Percentiles rank a stretch among this genome's conserved stretches.
Evolutionary conservation across 2,113 vertebrate species (phyloP).

Genomic region (Crotalus viridis): DNA sequence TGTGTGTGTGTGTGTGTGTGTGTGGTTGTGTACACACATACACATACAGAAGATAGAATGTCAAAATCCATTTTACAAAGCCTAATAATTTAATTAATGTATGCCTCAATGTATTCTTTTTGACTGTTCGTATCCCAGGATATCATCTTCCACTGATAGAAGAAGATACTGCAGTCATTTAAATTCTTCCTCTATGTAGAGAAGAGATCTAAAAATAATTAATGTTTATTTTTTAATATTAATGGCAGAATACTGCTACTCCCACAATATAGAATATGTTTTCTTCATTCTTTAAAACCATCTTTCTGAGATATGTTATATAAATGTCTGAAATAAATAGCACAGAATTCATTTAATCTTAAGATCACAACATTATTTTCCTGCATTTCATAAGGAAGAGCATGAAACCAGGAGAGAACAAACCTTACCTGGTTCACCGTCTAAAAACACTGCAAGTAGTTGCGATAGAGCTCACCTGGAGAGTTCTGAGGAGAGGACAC

Average conservation of each 20-base stretch:
- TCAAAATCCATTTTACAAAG: not conserved
- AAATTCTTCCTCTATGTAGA: not conserved
- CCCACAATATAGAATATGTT: not conserved
- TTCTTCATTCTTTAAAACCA: not conserved
- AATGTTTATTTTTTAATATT: not conserved
- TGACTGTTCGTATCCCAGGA: not conserved
- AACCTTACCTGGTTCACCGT: not conserved
- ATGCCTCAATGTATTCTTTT: not conserved
- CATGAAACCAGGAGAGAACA: not conserved
- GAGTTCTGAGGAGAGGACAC: slow-evolving; percentile 96
- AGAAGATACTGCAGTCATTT: not conserved
- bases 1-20: too few species aligned
- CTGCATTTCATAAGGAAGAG: not conserved
- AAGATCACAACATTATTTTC: not conserved
- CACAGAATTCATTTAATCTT: not conserved
- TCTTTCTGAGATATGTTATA: not conserved
- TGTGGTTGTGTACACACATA: too few species aligned
- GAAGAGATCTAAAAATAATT: not conserved
- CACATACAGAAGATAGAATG: not conserved
- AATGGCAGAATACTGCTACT: not conserved
- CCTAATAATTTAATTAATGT: not conserved
- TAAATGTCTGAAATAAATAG: not conserved
- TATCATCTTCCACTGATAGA: not conserved
- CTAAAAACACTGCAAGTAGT: not conserved
- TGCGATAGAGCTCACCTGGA: slow-evolving; percentile 76